phyloP scores from a whole-genome alignment of 2,113 vertebrate species.

The Dicentrarchus labrax region DNA sequence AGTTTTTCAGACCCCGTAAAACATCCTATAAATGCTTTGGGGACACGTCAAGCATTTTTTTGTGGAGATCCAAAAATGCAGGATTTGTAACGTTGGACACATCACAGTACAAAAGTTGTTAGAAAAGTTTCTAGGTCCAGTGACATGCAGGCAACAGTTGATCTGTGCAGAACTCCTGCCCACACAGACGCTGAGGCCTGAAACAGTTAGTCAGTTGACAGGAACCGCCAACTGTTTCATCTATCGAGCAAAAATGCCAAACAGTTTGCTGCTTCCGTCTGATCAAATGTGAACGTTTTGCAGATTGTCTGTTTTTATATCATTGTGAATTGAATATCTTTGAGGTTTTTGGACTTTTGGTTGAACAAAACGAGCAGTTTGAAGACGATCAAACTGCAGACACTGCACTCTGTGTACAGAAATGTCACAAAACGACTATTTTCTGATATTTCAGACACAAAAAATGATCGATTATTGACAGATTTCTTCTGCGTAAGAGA shows the following conservation, averaged over 20 bases:
- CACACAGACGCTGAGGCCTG: too few species aligned
- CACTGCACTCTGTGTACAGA: too few species aligned
- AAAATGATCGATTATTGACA: neutral
- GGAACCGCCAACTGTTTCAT: too few species aligned
- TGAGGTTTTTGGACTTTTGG: neutral
- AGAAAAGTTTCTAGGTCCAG: neutral
- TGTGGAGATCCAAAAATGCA: neutral
- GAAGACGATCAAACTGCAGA: too few species aligned
- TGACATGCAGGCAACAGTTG: neutral
- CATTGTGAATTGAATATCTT: neutral
- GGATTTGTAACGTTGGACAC: too few species aligned
- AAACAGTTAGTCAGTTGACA: too few species aligned
- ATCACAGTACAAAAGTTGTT: neutral
- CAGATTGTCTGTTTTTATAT: too few species aligned
- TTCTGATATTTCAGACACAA: neutral
- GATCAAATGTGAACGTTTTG: neutral
- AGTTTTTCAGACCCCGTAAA: neutral
- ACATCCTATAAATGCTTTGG: neutral
- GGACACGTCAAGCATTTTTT: neutral
- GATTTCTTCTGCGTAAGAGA: neutral
- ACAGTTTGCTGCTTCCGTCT: too few species aligned
- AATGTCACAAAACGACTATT: neutral
- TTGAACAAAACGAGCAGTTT: neutral
- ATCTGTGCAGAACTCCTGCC: neutral
- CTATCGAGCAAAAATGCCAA: too few species aligned